phyloP scores from a whole-genome alignment of 1,140 invertebrate species.

The Lethocerus indicus region DNA sequence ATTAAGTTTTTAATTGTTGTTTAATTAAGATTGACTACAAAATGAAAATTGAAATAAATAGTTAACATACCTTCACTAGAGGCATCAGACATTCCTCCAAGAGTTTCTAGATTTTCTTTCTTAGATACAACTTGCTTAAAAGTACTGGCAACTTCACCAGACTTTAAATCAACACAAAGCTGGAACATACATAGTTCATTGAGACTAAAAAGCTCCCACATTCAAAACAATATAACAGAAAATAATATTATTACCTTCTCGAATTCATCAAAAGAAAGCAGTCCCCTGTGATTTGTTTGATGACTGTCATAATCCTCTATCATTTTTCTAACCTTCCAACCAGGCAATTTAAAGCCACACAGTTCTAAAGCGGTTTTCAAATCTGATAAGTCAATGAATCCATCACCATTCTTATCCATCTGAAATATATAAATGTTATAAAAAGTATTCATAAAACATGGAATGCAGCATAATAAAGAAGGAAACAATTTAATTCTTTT shows the following conservation, averaged over 20 bases:
- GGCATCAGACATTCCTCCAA: slow-evolving; percentile 87
- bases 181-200: slow-evolving; percentile 24
- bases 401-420: slow-evolving; percentile 84
- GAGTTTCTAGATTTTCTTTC: slow-evolving; percentile 80
- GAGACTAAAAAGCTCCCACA: not conserved
- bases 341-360: slow-evolving; percentile 84
- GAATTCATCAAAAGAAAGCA: slow-evolving; percentile 72
- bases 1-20: too few species aligned
- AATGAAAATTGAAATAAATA: too few species aligned
- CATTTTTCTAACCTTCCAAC: slow-evolving; percentile 80
- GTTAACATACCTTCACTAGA: slow-evolving; percentile 63
- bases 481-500: slow-evolving; percentile 3
- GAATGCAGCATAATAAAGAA: too few species aligned
- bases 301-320: slow-evolving; percentile 72
- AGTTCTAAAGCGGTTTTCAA: slow-evolving; percentile 76
- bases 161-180: slow-evolving; percentile 73
- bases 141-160: slow-evolving; percentile 72
- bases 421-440: slow-evolving; percentile 33
- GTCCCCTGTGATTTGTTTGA: slow-evolving; percentile 49
- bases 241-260: slow-evolving; percentile 33
- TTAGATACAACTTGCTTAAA: slow-evolving; percentile 88
- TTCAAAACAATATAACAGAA: not conserved
- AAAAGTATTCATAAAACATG: too few species aligned
- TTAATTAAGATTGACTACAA: too few species aligned
- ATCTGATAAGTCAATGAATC: slow-evolving; percentile 76